These are phyloP conservation scores for Megalonaias nervosa DNA, from an alignment of 1,140 invertebrate species.

Conservation along the genomic window DNA sequence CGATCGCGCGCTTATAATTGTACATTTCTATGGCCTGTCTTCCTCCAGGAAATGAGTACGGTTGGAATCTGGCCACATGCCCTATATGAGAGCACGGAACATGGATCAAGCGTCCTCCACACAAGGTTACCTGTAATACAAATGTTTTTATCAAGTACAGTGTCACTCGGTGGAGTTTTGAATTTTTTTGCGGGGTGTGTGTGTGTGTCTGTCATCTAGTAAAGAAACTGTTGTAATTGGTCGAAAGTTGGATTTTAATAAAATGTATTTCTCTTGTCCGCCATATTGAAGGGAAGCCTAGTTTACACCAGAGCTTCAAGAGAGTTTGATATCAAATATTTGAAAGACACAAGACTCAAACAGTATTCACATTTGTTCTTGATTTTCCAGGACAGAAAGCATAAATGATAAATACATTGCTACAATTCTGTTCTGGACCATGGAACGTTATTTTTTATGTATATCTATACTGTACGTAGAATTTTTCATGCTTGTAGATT, in stretches of 20 bases:
- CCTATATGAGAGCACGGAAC: slow-evolving; percentile 72
- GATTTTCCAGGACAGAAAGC: too few species aligned
- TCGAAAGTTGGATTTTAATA: not conserved
- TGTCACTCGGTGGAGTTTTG: not conserved
- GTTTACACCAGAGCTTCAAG: too few species aligned
- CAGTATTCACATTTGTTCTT: too few species aligned
- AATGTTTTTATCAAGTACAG: not conserved
- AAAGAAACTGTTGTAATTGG: not conserved
- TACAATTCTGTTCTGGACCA: too few species aligned
- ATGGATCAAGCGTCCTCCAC: slow-evolving; percentile 94
- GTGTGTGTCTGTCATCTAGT: not conserved
- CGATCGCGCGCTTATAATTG: slow-evolving; percentile 65
- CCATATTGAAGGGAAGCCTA: not conserved
- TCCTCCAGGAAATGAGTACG: slow-evolving; percentile 93
- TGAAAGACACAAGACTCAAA: too few species aligned
- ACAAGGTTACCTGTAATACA: slow-evolving; percentile 95
- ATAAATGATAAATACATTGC: too few species aligned
- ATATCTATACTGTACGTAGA: too few species aligned
- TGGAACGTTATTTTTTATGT: too few species aligned
- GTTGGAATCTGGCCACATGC: slow-evolving; percentile 84
- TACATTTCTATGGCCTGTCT: slow-evolving; percentile 53
- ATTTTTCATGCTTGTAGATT: too few species aligned
- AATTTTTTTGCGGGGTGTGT: not conserved
- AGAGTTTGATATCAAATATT: too few species aligned
- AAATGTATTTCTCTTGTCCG: not conserved